Evolutionary conservation across 2,113 vertebrate genomes (phyloP).

Genomic region (Nothocercus nigrocapillus): DNA sequence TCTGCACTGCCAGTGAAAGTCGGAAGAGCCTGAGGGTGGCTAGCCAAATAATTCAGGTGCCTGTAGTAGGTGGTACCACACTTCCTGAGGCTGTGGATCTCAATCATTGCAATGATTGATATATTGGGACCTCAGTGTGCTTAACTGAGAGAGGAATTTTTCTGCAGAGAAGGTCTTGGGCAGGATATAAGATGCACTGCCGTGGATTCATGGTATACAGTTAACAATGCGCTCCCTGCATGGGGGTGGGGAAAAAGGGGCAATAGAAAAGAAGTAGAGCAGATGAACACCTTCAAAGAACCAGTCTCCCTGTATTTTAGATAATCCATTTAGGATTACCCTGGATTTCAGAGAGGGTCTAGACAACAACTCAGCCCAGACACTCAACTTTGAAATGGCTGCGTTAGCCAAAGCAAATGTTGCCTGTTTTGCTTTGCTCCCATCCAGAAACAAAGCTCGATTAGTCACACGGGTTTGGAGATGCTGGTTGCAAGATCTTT

Average conservation of each 20-base stretch:
- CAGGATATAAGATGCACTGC: background rate
- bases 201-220: background rate
- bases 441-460: background rate
- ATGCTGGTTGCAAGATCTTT: background rate
- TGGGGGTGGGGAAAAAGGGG: too few relatives aligned
- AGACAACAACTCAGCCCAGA: background rate
- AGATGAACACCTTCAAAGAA: background rate
- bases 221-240: too few relatives aligned
- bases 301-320: accelerated
- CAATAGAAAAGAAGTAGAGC: background rate
- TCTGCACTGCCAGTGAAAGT: background rate
- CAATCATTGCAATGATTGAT: background rate
- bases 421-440: background rate
- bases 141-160: background rate
- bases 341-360: background rate
- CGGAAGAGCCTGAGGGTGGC: background rate
- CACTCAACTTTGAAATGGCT: accelerated
- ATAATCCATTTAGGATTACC: accelerated
- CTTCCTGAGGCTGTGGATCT: background rate
- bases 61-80: background rate
- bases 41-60: background rate
- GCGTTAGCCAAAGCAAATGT: background rate
- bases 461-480: background rate
- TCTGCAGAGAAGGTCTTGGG: background rate
- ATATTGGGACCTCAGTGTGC: accelerated